Conservation (phyloP, 1,140 invertebrate species). For the Coenobita brevimanus region DNA sequence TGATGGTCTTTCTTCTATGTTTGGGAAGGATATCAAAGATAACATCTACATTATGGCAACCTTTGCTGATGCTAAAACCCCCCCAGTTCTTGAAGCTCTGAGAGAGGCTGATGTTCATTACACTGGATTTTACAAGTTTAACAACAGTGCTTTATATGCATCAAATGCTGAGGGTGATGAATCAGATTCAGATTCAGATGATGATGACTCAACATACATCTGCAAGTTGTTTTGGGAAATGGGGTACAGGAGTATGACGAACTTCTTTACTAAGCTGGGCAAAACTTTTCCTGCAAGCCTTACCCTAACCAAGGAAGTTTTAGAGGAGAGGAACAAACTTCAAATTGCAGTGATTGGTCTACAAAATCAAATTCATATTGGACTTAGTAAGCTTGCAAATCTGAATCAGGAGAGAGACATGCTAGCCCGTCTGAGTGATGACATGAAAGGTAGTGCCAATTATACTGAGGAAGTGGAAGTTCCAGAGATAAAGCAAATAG, state of each 20-base stretch:
- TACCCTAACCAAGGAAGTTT: constrained; percentile 37
- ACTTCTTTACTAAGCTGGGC: constrained; percentile 35
- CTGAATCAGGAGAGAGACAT: constrained; percentile 46
- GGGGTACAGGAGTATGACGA: constrained; percentile 32
- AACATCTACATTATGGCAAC: constrained; percentile 39
- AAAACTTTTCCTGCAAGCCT: constrained; percentile 38
- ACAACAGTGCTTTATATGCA: constrained; percentile 28
- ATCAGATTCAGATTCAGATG: constrained; percentile 6
- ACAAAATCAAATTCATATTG: constrained; percentile 42
- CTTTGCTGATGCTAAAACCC: constrained; percentile 42
- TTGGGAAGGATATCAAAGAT: constrained; percentile 48
- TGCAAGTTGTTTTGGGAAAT: constrained; percentile 45
- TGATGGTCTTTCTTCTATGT: constrained; percentile 48
- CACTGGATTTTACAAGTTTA: constrained; percentile 27
- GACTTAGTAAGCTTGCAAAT: constrained; percentile 30
- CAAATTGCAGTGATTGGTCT: constrained; percentile 34
- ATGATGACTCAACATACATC: constrained; percentile 32
- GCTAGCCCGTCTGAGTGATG: constrained; percentile 41
- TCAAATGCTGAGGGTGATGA: constrained; percentile 4
- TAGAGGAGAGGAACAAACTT: constrained; percentile 26
- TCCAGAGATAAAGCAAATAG: constrained; percentile 27
- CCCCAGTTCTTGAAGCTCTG: constrained; percentile 22
- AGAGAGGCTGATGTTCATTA: constrained; percentile 16
- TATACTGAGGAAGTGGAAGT: constrained; percentile 37
- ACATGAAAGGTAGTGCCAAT: constrained; percentile 34